These are phyloP conservation scores for Daktulosphaira vitifoliae DNA, from an alignment of 1,140 invertebrate genomes.

Conservation along the genomic window DNA sequence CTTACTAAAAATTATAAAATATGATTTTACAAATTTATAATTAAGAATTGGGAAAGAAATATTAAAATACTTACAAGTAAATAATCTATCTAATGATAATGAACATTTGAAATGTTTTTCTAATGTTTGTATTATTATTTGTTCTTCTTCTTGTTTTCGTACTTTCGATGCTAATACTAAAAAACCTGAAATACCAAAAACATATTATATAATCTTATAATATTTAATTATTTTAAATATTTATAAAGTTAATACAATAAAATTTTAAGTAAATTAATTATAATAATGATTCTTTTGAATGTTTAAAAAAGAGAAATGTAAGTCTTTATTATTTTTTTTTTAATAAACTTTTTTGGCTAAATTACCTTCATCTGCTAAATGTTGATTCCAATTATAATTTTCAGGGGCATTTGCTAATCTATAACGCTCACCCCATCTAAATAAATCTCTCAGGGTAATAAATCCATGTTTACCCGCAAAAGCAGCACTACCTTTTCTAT, in stretches of 20 bases:
- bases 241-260: neutral
- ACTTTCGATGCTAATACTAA: conserved; percentile 89
- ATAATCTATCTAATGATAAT: conserved; percentile 65
- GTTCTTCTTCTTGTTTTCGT: conserved; percentile 66
- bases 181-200: conserved; percentile 62
- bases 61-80: conserved; percentile 48
- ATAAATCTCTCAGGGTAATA: conserved; percentile 90
- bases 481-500: conserved; percentile 69
- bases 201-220: conserved; percentile 36
- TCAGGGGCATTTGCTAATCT: conserved; percentile 56
- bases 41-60: conserved; percentile 1
- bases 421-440: conserved; percentile 95
- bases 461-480: conserved; percentile 92
- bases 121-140: conserved; percentile 69
- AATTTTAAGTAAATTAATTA: no score
- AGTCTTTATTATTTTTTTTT: neutral
- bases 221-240: no score
- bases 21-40: neutral
- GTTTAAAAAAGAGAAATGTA: no score
- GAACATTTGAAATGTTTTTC: conserved; percentile 75
- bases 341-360: neutral
- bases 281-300: no score
- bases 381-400: conserved; percentile 92
- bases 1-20: conserved; percentile 35
- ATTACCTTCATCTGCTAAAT: conserved; percentile 85